These are phyloP conservation scores for Nesidiocoris tenuis DNA, from an alignment of 2,888 invertebrate species.

Conservation along the genomic window DNA sequence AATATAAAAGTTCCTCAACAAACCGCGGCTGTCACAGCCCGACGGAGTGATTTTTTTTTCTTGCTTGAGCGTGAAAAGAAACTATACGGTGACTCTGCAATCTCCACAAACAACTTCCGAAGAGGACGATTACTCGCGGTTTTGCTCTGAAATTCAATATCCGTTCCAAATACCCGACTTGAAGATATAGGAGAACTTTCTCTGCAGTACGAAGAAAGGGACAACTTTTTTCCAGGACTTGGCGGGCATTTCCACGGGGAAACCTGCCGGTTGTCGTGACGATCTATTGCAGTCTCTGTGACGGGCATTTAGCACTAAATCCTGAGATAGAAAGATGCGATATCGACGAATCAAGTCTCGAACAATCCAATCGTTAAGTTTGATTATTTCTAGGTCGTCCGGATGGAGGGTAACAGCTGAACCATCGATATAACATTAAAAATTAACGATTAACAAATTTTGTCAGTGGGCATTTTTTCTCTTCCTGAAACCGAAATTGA, in stretches of 20 bases:
- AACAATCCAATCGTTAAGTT: neutral
- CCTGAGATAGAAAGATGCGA: neutral
- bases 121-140: neutral
- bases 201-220: neutral
- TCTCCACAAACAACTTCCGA: neutral
- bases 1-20: too few relatives aligned
- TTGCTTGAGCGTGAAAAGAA: too few relatives aligned
- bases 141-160: neutral
- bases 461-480: too few relatives aligned
- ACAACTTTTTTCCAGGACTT: neutral
- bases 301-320: neutral
- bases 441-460: too few relatives aligned
- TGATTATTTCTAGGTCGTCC: too few relatives aligned
- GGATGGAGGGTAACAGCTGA: too few relatives aligned
- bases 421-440: too few relatives aligned
- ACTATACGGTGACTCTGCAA: neutral
- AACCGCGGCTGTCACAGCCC: too few relatives aligned
- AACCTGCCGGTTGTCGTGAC: neutral
- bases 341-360: neutral
- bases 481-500: too few relatives aligned
- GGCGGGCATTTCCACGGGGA: neutral
- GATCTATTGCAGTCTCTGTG: neutral
- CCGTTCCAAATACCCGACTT: neutral
- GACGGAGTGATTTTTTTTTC: too few relatives aligned
- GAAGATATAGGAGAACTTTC: neutral